Evolutionary conservation across 2,113 vertebrate genomes (phyloP).

Genomic region (Callocephalon fimbriatum): DNA sequence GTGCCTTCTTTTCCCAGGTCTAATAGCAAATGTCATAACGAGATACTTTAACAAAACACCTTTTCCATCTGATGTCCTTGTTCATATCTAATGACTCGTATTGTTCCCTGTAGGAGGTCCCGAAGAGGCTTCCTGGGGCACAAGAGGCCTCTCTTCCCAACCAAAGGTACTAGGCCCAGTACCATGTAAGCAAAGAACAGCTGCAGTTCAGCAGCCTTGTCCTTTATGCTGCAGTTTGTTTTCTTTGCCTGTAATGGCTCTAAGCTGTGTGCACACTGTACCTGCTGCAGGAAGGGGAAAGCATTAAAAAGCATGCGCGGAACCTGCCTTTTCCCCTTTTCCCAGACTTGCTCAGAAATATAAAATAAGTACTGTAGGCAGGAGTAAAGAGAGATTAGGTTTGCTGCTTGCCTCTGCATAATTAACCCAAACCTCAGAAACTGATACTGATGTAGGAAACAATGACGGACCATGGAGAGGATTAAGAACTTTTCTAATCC

Average conservation of each 20-base stretch:
- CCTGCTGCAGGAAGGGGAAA: background rate
- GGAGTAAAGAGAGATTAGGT: slow-evolving; percentile 41
- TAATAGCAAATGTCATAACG: background rate
- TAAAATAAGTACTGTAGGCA: slow-evolving; percentile 26
- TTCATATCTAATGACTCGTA: background rate
- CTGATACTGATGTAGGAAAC: no score
- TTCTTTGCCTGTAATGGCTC: background rate
- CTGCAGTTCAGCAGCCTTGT: background rate
- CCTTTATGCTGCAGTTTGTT: background rate
- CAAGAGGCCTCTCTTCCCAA: background rate
- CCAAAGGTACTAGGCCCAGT: background rate
- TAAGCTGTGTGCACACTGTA: background rate
- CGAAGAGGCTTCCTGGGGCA: background rate
- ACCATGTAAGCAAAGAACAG: background rate
- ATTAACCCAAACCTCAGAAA: slow-evolving; percentile 17
- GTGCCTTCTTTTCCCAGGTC: background rate
- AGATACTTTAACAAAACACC: background rate
- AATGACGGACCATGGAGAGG: no score
- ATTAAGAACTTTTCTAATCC: no score
- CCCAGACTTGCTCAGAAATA: background rate
- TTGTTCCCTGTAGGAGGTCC: background rate
- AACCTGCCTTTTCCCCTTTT: background rate
- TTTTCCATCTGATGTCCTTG: background rate
- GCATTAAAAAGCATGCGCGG: background rate
- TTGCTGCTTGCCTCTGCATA: slow-evolving; percentile 32